Percentiles rank a stretch among this genome's conserved stretches.
Conservation (phyloP, 2,797 vertebrate genomes). For the Phrynocephalus guinanensis region DNA sequence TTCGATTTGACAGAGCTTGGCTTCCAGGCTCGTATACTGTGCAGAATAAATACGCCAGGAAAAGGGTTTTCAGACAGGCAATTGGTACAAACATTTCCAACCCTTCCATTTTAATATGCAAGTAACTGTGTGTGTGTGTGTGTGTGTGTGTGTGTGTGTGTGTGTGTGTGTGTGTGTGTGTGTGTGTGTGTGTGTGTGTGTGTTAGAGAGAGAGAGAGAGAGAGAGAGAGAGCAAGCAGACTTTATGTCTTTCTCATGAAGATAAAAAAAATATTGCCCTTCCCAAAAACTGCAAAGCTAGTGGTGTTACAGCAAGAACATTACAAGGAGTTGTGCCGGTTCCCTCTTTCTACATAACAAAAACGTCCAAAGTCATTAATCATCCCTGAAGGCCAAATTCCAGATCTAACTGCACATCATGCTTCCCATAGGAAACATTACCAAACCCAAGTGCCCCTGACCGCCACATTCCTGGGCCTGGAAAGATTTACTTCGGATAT, state of each 20-base stretch:
- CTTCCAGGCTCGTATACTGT: slow-evolving; percentile 92
- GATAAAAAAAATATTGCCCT: not conserved
- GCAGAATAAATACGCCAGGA: not conserved
- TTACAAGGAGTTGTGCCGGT: not conserved
- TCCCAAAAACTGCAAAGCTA: slow-evolving; percentile 4
- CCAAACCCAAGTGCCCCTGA: too few species aligned
- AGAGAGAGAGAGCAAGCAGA: too few species aligned
- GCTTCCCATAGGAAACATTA: not conserved
- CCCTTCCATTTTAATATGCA: slow-evolving; percentile 4
- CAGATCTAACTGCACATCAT: not conserved
- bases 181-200: too few species aligned
- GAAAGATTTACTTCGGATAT: not conserved
- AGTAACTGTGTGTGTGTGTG: too few species aligned
- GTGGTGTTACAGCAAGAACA: not conserved
- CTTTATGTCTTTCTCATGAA: not conserved
- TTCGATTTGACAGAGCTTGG: slow-evolving; percentile 96
- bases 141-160: not conserved
- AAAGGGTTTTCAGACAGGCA: not conserved
- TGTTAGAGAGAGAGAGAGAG: not conserved
- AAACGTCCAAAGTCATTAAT: not conserved
- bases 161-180: not conserved
- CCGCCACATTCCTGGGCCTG: too few species aligned
- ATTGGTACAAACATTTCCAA: slow-evolving; percentile 13
- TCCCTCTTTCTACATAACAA: not conserved
- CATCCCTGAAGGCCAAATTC: not conserved